These are phyloP conservation scores for Caenorhabditis brenneri DNA, from an alignment of 1,140 invertebrate species.

Conservation along the genomic window DNA sequence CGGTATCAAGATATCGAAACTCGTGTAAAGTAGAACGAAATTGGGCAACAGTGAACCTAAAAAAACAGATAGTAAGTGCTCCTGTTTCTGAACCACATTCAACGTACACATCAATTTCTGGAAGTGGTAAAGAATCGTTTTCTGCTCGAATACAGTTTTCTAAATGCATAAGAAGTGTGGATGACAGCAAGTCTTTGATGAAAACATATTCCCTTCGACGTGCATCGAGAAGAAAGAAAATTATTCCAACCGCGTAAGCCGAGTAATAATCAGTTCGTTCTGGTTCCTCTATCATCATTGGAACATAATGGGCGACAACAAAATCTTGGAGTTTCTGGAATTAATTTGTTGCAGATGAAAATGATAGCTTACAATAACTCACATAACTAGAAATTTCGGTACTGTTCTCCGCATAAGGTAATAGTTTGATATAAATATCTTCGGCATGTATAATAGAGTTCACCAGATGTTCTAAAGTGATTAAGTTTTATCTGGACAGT, in stretches of 20 bases:
- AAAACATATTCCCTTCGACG: not conserved
- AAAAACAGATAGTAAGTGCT: not conserved
- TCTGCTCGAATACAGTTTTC: not conserved
- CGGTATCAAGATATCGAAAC: not conserved
- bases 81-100: too few species aligned
- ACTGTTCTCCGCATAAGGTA: not conserved
- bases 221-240: conserved; percentile 17
- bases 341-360: not conserved
- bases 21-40: not conserved
- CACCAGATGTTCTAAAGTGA: not conserved
- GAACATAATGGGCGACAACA: not conserved
- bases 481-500: too few species aligned
- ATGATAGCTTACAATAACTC: not conserved
- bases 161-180: not conserved
- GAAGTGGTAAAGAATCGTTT: not conserved
- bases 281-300: not conserved
- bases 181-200: not conserved
- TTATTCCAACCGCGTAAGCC: not conserved
- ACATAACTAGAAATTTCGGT: conserved; percentile 25
- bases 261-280: not conserved
- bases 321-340: conserved; percentile 13
- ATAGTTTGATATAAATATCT: not conserved
- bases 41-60: conserved; percentile 12
- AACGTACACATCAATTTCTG: conserved; percentile 4
- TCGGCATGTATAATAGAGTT: not conserved